Conservation (phyloP, 2,797 vertebrate genomes). For the Brachyalestes nurse region DNA sequence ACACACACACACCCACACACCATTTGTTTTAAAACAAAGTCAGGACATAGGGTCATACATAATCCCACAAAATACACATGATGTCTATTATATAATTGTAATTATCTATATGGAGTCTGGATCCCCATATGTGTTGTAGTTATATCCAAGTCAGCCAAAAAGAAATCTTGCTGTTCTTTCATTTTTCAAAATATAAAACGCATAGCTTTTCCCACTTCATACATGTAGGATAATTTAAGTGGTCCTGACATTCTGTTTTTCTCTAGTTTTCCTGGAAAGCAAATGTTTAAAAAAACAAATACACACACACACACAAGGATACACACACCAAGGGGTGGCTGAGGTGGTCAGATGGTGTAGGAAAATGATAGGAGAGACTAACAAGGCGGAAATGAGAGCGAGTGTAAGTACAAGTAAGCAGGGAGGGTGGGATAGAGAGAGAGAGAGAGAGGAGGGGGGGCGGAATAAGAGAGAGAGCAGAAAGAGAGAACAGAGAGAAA, state of each 20-base stretch:
- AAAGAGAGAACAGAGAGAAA: slow-evolving; percentile 38
- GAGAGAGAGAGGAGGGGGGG: slow-evolving; percentile 52
- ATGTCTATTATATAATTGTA: not conserved
- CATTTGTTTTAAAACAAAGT: not conserved
- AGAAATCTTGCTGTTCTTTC: not conserved
- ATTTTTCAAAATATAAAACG: not conserved
- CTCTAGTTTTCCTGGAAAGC: not conserved
- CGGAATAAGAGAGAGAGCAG: slow-evolving; percentile 40
- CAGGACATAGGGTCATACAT: not conserved
- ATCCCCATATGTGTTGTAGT: not conserved
- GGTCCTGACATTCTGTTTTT: not conserved
- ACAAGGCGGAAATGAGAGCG: slow-evolving; percentile 34
- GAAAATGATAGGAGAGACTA: slow-evolving; percentile 19
- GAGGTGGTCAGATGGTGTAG: slow-evolving; percentile 26
- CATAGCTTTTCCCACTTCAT: not conserved
- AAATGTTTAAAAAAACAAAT: not conserved
- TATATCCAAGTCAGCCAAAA: not conserved
- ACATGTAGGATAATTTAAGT: not conserved
- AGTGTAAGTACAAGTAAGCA: slow-evolving; percentile 30
- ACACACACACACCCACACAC: not conserved
- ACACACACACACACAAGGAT: too few species aligned
- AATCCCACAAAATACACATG: too few species aligned
- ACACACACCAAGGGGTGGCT: not conserved
- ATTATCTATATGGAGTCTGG: not conserved
- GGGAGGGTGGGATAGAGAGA: slow-evolving; percentile 37